Conservation (phyloP, 2,888 invertebrate species). For the Frankliniella fusca region DNA sequence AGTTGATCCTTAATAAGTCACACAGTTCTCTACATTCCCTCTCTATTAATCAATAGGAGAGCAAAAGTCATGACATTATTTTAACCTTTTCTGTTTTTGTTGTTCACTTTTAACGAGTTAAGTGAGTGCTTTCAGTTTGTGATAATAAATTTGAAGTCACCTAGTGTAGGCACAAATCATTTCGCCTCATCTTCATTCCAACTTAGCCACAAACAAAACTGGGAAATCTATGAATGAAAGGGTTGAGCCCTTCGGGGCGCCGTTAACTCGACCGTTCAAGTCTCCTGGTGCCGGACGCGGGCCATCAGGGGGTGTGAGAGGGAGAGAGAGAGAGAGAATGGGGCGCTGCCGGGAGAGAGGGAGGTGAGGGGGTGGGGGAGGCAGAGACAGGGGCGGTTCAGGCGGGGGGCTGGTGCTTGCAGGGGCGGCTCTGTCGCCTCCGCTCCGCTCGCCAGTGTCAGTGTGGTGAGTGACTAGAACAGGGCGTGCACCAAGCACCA, state of each 20-base stretch:
- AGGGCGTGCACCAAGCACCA: not conserved
- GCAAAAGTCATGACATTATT: not conserved
- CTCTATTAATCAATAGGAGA: too few species aligned
- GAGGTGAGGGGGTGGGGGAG: not conserved
- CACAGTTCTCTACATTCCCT: too few species aligned
- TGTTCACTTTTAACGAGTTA: not conserved
- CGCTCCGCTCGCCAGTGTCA: not conserved
- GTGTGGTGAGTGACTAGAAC: not conserved
- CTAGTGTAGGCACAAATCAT: too few species aligned
- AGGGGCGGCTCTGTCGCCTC: not conserved
- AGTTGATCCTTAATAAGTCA: too few species aligned
- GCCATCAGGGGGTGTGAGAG: not conserved
- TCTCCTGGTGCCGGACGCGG: not conserved
- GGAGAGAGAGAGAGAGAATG: not conserved
- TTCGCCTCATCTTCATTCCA: too few species aligned
- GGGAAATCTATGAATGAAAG: too few species aligned
- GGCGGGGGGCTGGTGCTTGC: not conserved
- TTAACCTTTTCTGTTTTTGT: not conserved
- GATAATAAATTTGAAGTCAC: not conserved
- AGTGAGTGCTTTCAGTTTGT: not conserved
- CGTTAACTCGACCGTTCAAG: constrained; percentile 13
- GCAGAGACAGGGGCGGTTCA: not conserved
- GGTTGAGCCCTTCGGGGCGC: not conserved
- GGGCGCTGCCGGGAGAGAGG: not conserved
- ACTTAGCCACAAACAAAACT: too few species aligned